Percentiles rank a stretch among this genome's conserved stretches.
phyloP scores from a whole-genome alignment of 2,113 vertebrate species.

The Narcine bancroftii region DNA sequence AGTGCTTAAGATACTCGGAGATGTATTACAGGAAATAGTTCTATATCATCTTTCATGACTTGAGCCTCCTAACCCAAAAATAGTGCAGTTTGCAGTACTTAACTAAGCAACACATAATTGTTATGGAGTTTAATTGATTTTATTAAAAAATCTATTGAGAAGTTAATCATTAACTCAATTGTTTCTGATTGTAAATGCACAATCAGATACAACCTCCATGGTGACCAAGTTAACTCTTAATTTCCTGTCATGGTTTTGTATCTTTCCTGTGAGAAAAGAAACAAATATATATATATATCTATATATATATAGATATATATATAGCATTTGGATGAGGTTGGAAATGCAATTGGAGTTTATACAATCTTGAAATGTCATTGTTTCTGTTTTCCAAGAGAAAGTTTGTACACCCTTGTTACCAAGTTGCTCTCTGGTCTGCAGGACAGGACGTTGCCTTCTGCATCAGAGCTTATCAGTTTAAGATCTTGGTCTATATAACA shows the following conservation, averaged over 20 bases:
- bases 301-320: no score
- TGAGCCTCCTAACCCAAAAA: background rate
- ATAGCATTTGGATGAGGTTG: background rate
- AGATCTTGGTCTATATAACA: no score
- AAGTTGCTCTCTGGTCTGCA: no score
- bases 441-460: background rate
- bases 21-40: background rate
- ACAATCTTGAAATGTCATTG: background rate
- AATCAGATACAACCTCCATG: constrained; percentile 20
- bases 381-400: background rate
- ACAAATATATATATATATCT: no score
- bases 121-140: constrained; percentile 29
- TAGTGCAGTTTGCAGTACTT: background rate
- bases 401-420: background rate
- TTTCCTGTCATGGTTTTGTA: background rate
- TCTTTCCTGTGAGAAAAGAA: background rate
- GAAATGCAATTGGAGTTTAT: background rate
- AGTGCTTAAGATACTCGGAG: background rate
- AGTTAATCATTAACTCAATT: constrained; percentile 38
- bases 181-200: constrained; percentile 34
- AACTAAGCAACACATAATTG: background rate
- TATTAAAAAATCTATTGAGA: constrained; percentile 32
- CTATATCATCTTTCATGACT: constrained; percentile 25
- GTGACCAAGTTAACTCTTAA: constrained; percentile 17
- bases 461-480: background rate